Conservation (phyloP, 2,888 invertebrate genomes). For the Sarcophaga subvicina region DNA sequence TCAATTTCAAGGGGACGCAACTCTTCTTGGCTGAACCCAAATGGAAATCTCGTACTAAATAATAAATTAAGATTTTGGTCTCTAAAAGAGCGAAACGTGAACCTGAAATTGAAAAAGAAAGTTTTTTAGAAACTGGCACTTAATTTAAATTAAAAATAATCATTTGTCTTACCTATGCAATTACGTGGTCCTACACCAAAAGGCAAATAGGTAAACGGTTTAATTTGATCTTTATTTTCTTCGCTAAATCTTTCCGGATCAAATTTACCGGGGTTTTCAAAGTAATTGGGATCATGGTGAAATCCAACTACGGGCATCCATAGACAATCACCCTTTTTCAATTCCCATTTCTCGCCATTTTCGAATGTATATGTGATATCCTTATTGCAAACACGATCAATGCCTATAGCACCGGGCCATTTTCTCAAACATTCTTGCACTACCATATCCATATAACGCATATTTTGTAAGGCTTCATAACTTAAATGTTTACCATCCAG, state of each 20-base stretch:
- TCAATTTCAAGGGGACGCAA: constrained; percentile 75
- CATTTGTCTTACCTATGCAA: no score
- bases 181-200: constrained; percentile 84
- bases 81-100: constrained; percentile 80
- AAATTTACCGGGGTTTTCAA: constrained; percentile 83
- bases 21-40: constrained; percentile 75
- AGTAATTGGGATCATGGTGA: constrained; percentile 83
- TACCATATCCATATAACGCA: constrained; percentile 85
- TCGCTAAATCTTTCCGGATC: constrained; percentile 85
- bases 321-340: constrained; percentile 75
- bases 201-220: constrained; percentile 83
- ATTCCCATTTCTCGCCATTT: constrained; percentile 73
- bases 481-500: constrained; percentile 82
- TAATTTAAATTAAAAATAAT: background rate
- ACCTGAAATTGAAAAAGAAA: constrained; percentile 71
- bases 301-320: constrained; percentile 81
- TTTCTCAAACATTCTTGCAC: constrained; percentile 83
- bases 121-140: background rate
- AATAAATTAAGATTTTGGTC: constrained; percentile 78
- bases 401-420: constrained; percentile 82
- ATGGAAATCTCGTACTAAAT: constrained; percentile 76
- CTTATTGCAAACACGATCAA: constrained; percentile 83
- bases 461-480: constrained; percentile 83
- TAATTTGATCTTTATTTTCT: constrained; percentile 83
- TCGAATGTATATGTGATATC: constrained; percentile 81